These are phyloP conservation scores for Mormyrus hasselquistii DNA, from an alignment of 2,797 vertebrate species.

Conservation along the genomic window DNA sequence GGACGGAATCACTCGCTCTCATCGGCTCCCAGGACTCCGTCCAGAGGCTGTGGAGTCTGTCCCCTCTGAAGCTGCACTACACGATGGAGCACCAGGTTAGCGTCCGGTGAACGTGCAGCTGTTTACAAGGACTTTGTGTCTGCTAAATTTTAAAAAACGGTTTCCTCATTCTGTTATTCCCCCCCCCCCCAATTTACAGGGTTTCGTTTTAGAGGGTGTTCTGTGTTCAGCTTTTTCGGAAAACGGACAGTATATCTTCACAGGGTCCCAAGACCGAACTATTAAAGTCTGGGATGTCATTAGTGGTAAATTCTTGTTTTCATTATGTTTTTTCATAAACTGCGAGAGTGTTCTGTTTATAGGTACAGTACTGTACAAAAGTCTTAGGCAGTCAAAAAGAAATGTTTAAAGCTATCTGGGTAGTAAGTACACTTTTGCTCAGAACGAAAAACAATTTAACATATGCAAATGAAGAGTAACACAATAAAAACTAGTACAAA, in stretches of 20 bases:
- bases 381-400: neutral
- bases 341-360: neutral
- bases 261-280: conserved; percentile 62
- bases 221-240: conserved; percentile 69
- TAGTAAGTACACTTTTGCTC: neutral
- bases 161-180: neutral
- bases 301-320: conserved; percentile 44
- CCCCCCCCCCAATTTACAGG: conserved; percentile 45
- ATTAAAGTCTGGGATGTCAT: conserved; percentile 66
- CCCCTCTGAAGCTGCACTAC: conserved; percentile 55
- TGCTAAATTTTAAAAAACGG: neutral
- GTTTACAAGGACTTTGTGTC: neutral
- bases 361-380: neutral
- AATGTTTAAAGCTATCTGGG: neutral
- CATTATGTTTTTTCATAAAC: neutral
- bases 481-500: neutral
- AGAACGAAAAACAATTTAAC: neutral
- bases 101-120: neutral
- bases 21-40: conserved; percentile 63
- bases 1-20: conserved; percentile 55
- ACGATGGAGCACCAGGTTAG: conserved; percentile 70
- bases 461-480: neutral
- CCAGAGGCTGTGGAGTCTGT: conserved; percentile 70
- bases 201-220: conserved; percentile 60
- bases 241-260: conserved; percentile 62